Evolutionary conservation across 2,797 vertebrate genomes (phyloP).

Genomic region (Toxotes lorentzi): DNA sequence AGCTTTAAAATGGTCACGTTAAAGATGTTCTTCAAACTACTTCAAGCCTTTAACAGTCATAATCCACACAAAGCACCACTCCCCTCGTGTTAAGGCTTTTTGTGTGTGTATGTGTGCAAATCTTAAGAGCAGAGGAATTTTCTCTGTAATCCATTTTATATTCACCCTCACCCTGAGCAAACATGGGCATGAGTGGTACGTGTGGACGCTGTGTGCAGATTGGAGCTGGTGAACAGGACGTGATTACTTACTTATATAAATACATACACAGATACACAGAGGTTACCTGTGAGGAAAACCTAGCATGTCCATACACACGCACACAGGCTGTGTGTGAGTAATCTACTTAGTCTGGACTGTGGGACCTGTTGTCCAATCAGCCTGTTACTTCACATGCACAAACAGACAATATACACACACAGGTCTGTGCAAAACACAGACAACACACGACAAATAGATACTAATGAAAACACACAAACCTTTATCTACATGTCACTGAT

Average conservation of each 20-base stretch:
- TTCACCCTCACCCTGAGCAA: conserved; percentile 33
- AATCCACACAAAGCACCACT: too few relatives aligned
- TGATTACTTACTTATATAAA: neutral
- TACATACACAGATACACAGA: neutral
- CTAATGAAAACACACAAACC: neutral
- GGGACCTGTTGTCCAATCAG: conserved; percentile 9
- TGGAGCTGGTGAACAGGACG: neutral
- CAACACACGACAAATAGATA: neutral
- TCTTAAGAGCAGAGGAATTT: conserved; percentile 27
- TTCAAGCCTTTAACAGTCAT: too few relatives aligned
- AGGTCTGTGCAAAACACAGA: neutral
- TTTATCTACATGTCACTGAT: neutral
- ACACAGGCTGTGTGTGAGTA: conserved; percentile 16
- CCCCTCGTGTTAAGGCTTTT: too few relatives aligned
- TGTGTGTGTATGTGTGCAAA: too few relatives aligned
- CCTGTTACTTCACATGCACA: conserved; percentile 1
- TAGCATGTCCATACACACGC: neutral
- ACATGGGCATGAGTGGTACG: neutral
- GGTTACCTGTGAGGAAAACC: neutral
- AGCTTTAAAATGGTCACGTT: too few relatives aligned
- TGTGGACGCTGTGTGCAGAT: neutral
- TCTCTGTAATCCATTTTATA: conserved; percentile 15
- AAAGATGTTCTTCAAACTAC: too few relatives aligned
- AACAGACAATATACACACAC: neutral
- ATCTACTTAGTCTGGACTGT: conserved; percentile 47